phyloP scores from a whole-genome alignment of 2,113 vertebrate species.

The Platanista minor region DNA sequence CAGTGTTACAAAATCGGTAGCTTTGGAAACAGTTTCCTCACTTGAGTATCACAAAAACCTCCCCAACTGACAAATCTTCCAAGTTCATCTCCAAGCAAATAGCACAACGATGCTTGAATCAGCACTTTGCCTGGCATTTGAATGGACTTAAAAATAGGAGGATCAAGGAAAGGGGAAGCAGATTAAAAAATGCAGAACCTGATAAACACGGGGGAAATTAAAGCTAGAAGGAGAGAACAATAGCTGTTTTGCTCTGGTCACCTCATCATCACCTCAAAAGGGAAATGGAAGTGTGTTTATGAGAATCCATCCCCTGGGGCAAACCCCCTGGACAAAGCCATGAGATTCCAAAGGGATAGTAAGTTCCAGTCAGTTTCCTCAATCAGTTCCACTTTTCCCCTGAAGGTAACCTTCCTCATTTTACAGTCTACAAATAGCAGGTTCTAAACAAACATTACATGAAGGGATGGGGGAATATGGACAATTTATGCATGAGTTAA shows the following conservation, averaged over 20 bases:
- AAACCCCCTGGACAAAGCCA: constrained; percentile 54
- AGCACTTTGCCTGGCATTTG: neutral
- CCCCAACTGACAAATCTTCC: neutral
- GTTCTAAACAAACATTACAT: too few relatives aligned
- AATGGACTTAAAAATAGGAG: constrained; percentile 50
- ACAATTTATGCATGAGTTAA: neutral
- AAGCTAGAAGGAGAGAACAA: constrained; percentile 51
- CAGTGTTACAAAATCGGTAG: neutral
- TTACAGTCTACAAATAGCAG: too few relatives aligned
- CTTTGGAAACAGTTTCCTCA: neutral
- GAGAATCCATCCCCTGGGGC: constrained; percentile 47
- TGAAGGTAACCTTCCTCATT: too few relatives aligned
- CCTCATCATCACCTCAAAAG: constrained; percentile 24
- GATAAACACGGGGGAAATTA: constrained; percentile 61
- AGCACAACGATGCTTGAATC: neutral
- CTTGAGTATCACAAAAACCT: neutral
- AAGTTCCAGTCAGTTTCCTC: constrained; percentile 40
- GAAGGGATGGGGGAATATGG: rapidly evolving
- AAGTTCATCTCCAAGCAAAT: neutral
- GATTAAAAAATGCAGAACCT: constrained; percentile 47
- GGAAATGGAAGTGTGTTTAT: constrained; percentile 36
- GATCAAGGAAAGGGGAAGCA: constrained; percentile 48
- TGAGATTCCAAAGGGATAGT: constrained; percentile 26
- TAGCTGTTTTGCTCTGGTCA: constrained; percentile 54
- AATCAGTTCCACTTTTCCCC: neutral